Conservation (phyloP, 2,113 vertebrate species). For the Nyctibius bracteatus region DNA sequence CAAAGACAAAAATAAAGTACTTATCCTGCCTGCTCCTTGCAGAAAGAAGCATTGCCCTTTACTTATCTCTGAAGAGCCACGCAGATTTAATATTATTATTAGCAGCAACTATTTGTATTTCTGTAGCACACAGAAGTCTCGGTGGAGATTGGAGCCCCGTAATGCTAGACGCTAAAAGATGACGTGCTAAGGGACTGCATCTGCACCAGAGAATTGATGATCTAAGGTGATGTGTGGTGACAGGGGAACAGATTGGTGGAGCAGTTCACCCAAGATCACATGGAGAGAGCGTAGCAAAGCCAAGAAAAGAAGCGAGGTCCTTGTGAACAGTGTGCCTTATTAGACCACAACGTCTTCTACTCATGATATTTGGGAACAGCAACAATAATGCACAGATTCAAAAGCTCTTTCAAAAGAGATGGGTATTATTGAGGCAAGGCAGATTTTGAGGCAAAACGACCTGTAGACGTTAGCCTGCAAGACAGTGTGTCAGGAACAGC, state of each 20-base stretch:
- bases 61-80: slow-evolving; percentile 37
- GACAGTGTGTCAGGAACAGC: accelerated
- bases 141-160: not conserved
- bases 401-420: not conserved
- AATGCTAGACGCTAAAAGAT: not conserved
- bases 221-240: slow-evolving; percentile 15
- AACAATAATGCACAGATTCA: not conserved
- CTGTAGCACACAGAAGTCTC: not conserved
- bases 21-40: not conserved
- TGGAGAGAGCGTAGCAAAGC: not conserved
- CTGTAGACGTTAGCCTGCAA: not conserved
- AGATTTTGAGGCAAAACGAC: not conserved
- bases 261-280: slow-evolving; percentile 19
- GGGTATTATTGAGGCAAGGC: not conserved
- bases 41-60: slow-evolving; percentile 32
- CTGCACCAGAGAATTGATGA: slow-evolving; percentile 47
- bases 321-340: accelerated
- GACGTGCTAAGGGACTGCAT: not conserved
- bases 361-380: not conserved
- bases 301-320: not conserved
- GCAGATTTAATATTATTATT: slow-evolving; percentile 36
- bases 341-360: not conserved
- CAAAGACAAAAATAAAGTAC: slow-evolving; percentile 35
- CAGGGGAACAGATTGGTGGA: slow-evolving; percentile 40
- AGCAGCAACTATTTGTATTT: slow-evolving; percentile 36